Evolutionary conservation across 2,888 invertebrate species (phyloP).

Genomic region (Rhopalosiphum nymphaeae): DNA sequence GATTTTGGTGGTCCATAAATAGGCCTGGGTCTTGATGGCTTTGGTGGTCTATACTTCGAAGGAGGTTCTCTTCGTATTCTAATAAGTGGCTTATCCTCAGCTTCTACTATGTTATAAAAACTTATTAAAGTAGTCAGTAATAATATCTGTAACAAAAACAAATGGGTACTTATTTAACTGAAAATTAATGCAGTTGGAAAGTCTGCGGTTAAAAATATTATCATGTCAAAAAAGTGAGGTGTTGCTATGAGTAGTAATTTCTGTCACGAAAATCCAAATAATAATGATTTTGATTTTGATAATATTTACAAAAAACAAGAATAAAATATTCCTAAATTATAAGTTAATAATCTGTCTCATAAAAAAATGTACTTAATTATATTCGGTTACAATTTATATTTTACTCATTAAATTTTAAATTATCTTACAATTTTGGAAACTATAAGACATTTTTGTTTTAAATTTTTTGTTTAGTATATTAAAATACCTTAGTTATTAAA

Average conservation of each 20-base stretch:
- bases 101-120: constrained; percentile 21
- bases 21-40: constrained; percentile 61
- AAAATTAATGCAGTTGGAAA: background rate
- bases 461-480: background rate
- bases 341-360: background rate
- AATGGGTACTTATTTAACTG: background rate
- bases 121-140: constrained; percentile 34
- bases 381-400: background rate
- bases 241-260: background rate
- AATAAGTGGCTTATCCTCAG: constrained; percentile 66
- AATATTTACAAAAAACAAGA: background rate
- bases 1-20: constrained; percentile 64
- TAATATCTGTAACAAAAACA: constrained; percentile 61
- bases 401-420: background rate
- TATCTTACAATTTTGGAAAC: background rate
- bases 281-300: background rate
- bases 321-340: background rate
- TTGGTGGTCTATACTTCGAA: constrained; percentile 67
- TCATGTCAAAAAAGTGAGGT: constrained; percentile 42
- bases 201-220: background rate
- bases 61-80: constrained; percentile 70
- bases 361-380: background rate
- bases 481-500: too few species aligned
- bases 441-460: background rate
- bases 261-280: background rate